A percentile compares a stretch with the other conserved stretches of the same genome.
These are phyloP conservation scores for Chauna torquata DNA, from an alignment of 2,113 vertebrate genomes.

Conservation along the genomic window DNA sequence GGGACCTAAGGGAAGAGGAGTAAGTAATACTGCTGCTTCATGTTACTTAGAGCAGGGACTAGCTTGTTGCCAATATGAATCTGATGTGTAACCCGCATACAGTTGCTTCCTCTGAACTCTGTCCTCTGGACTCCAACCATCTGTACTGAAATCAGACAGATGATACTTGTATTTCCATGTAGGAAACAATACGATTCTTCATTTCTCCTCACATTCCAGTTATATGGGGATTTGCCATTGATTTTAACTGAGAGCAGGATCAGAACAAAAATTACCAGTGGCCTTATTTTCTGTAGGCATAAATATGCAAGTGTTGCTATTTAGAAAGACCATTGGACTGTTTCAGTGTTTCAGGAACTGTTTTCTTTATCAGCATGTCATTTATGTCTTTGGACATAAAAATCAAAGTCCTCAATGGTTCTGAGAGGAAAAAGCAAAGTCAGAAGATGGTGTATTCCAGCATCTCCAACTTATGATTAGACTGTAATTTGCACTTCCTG, in stretches of 20 bases:
- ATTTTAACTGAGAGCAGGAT: neutral
- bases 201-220: neutral
- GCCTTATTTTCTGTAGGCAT: neutral
- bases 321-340: neutral
- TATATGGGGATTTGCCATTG: neutral
- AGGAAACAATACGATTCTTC: neutral
- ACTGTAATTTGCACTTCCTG: neutral
- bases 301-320: neutral
- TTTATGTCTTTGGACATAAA: neutral
- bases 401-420: neutral
- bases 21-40: slow-evolving; percentile 72
- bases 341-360: neutral
- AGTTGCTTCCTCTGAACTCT: neutral
- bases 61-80: neutral
- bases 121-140: neutral
- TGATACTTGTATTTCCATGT: neutral
- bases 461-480: neutral
- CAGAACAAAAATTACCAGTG: neutral
- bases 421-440: neutral
- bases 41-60: neutral
- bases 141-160: neutral
- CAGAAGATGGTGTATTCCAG: neutral
- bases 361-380: neutral
- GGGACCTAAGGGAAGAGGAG: slow-evolving; percentile 89
- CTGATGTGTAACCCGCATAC: neutral